Base-by-base conservation (phyloP, 1,140 invertebrate species). In the Telenomus remus region DNA sequence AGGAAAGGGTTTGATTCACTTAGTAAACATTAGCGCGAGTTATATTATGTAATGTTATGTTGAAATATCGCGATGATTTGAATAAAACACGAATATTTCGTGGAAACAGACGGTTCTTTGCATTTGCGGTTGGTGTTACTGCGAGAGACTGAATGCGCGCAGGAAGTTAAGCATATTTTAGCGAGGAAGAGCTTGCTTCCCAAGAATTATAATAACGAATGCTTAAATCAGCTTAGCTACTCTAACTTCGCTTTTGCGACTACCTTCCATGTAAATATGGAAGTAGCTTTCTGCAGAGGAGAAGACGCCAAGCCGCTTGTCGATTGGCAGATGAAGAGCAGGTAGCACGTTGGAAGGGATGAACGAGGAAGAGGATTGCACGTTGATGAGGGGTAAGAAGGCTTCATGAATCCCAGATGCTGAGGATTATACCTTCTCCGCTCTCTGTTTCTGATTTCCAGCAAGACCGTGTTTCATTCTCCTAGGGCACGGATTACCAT, bases 181-280 rank as follows among this genome's bases (percentile, higher is more conserved):
- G 78, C 49, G 61, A 61, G 70, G 57, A 74, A 79, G 75, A 73
- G 78, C 59, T 63, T 74, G 69, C 76, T 79, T 78, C 65, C 69
- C 69, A 79, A 86, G 85, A 87, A 87, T 87, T 87, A 87, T 87
- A 87, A 87, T 86, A 87, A 87, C 85, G 83, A 87, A 86, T 86
- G 85, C 84, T 86, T 84, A 87, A 87, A 87, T 87, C 86, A 86
- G 85, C 86, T 87, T 86, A 87, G 81, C 82, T 81, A 74, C 80
- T 80, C 82, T 80, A 86, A 86, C 85, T 86, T 85, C 76, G 86
- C 84, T 86, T 85, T 85, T 82, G 82, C 81, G 81, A 82, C 78
- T 81, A 80, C 79, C 80, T 82, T 78, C 80, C 82, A 81, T 85
- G 84, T 86, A 87, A 85, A 87, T 86, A 85, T 85, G 84, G 82